Base-by-base conservation (phyloP, 2,113 vertebrate species). In the Neotragus moschatus region DNA sequence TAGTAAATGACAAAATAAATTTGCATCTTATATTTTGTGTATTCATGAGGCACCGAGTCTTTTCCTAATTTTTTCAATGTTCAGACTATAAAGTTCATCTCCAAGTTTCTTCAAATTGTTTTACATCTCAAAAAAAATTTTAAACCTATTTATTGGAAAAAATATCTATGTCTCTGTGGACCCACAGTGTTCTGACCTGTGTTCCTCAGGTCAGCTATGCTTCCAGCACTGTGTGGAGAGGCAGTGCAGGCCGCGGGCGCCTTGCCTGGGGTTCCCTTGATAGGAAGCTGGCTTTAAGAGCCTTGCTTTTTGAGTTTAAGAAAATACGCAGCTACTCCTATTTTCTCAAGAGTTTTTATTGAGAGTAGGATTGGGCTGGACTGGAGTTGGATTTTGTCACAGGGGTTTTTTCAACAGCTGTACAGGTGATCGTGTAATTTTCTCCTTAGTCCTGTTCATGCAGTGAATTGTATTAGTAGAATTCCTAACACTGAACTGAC, bases 331-430 rank as follows among this genome's bases (percentile, higher is more conserved):
- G 17, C 43, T 33, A 43, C 30, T 58, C 77, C 77, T 73, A 1
- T 89, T 89, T 94, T 70, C 77, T 66, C 60, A 58, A 39, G 60
- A 39, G 25, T 49, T 58, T 80, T 55, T 93, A n/a, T 55, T 56
- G 26, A 16, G 58, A 88, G 14, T 55, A 45, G 36, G 28, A 12
- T 21, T 21, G 30, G 16, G 30, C 7, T 80, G 77, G 47, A 49
- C 16, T 33, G 28, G 77, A 88, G 23, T n/a, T 88, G 36, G 45
- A 39, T 86, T 85, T 77, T 77, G 53, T 60, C 53, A 60, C 25
- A 11, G 51, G 43, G 9, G n/a, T 43, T 80, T 61, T 63, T 45
- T 10, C 47, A 66, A 26, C 28, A 30, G 43, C 73, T 81, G 0
- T 82, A 21, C 23, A 39, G 47, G 45, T 14, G 51, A 25, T 17